phyloP scores from a whole-genome alignment of 2,797 vertebrate species.

The Micropoecilia bifurca region DNA sequence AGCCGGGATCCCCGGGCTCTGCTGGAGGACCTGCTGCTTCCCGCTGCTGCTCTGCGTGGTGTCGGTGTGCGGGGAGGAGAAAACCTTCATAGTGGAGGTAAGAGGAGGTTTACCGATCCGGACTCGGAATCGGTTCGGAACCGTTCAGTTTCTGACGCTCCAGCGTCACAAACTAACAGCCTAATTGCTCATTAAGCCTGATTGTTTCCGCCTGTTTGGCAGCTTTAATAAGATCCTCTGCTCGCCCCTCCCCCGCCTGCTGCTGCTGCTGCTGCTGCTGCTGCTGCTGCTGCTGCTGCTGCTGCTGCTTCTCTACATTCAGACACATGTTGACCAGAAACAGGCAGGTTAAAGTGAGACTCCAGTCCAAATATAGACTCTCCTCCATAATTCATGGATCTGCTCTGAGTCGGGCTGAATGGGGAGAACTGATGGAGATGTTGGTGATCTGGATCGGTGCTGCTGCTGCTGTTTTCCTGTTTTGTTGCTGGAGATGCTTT shows the following conservation, averaged over 20 bases:
- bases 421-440: slow-evolving; percentile 3
- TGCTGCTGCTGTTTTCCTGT: slow-evolving; percentile 7
- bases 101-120: slow-evolving; percentile 1
- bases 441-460: not conserved
- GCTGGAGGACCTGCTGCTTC: slow-evolving; percentile 83
- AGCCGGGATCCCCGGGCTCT: slow-evolving; percentile 75
- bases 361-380: slow-evolving; percentile 79
- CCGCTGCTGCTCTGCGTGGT: slow-evolving; percentile 83
- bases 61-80: slow-evolving; percentile 81
- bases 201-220: slow-evolving; percentile 22
- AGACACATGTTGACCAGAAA: slow-evolving; percentile 20
- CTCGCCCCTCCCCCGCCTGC: not conserved
- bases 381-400: slow-evolving; percentile 78
- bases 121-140: not conserved
- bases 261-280: not conserved
- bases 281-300: slow-evolving; percentile 1
- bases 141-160: not conserved
- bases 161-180: not conserved
- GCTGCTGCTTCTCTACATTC: not conserved
- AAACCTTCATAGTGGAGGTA: slow-evolving; percentile 83
- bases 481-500: slow-evolving; percentile 53
- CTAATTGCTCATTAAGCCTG: slow-evolving; percentile 13
- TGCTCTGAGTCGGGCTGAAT: slow-evolving; percentile 38
- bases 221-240: not conserved
- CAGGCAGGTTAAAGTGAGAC: slow-evolving; percentile 6